Base-by-base conservation (phyloP, 1,140 invertebrate species). In the Dendrolimus kikuchii region DNA sequence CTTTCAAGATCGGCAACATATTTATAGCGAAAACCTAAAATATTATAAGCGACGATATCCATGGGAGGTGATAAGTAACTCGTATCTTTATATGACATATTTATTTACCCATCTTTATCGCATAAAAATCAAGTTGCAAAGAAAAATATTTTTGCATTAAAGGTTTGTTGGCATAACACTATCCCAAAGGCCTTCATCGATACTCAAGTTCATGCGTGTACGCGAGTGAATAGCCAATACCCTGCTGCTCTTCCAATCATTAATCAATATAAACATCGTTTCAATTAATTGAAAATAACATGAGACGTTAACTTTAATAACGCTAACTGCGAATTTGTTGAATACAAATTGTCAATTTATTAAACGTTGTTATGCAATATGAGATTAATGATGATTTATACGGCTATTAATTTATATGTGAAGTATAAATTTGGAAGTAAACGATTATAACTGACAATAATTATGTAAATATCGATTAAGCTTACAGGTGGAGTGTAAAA, bases 251-350 rank as follows among this genome's bases (percentile, higher is more conserved):
- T 65, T 49, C 66, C 54, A 58, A 55, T 51, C 57, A 69, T 77
- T 62, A 73, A 76, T 77, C 71, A 80, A 69, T 51, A 62, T 69
- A 68, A 72, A 72, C 55, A 75, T 68, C 66, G 64, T 71, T 75
- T 75, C 59, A 60, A 66, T 79, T 73, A 77, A 77, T 75, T 76
- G 71, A 74, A 74, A 68, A 62, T 60, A 65, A 62, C 60, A 60
- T 60, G 48, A 59, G 46, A 60, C 39, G 53, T 60, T 59, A 59
- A 59, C 60, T 68, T 58, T 23, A 23, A 23, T 23, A 23, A 23
- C 23, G 3, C 23, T 23, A 23, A 23, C 23, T 23, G 23, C 46
- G 46, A 62, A 64, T 64, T 62, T 62, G 62, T 60, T 47, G 62
- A 64, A 51, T 60, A 60, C 52, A 60, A 58, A 66, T 60, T 54